Evolutionary conservation across 2,888 invertebrate genomes (phyloP).

Genomic region (Chesias legatella): DNA sequence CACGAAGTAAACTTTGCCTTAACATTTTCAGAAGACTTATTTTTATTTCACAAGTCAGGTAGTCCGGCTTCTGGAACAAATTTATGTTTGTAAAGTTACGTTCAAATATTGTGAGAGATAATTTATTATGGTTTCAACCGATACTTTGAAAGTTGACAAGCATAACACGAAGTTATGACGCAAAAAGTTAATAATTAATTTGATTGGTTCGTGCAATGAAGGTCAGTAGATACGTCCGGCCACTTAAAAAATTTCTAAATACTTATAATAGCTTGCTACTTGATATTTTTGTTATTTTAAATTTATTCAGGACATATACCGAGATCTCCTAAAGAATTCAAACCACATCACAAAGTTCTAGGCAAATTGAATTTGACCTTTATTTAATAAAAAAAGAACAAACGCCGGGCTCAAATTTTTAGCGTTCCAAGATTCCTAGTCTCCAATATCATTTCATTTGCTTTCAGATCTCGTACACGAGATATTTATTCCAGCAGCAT

Average conservation of each 20-base stretch:
- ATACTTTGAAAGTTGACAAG: background rate
- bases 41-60: constrained; percentile 23
- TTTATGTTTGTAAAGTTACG: constrained; percentile 22
- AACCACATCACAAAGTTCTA: constrained; percentile 1
- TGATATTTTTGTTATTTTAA: background rate
- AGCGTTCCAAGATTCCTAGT: constrained; percentile 22
- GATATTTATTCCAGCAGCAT: constrained; percentile 44
- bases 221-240: no score
- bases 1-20: constrained; percentile 40
- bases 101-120: constrained; percentile 15
- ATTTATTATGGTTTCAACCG: constrained; percentile 16
- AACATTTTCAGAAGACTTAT: constrained; percentile 29
- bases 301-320: background rate
- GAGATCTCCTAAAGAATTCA: constrained; percentile 3
- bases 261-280: no score
- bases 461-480: constrained; percentile 28
- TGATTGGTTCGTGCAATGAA: no score
- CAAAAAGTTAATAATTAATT: no score
- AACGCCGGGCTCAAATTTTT: constrained; percentile 22
- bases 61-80: constrained; percentile 6
- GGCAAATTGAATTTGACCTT: constrained; percentile 13
- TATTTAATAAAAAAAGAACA: constrained; percentile 1
- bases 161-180: no score
- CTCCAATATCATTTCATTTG: constrained; percentile 21
- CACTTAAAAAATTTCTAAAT: no score